Percentiles rank a stretch among this genome's conserved stretches.
phyloP scores from a whole-genome alignment of 92 coral and sea anemone genomes.

The Umimayanthus kanabou region DNA sequence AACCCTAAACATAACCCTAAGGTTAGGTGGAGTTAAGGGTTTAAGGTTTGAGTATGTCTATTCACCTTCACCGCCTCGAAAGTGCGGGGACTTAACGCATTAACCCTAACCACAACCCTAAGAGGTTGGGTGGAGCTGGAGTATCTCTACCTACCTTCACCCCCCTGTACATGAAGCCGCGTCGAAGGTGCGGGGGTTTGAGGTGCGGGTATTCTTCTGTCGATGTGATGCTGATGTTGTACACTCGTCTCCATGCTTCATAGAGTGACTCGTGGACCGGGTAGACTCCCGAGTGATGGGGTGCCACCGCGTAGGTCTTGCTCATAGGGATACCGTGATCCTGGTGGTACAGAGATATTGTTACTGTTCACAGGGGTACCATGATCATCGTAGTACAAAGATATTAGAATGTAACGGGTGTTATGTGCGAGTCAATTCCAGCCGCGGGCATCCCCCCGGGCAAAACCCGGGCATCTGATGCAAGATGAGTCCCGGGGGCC shows the following conservation, averaged over 20 bases:
- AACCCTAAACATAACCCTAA: too few species aligned
- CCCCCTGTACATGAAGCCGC: constrained; percentile 88
- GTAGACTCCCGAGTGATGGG: constrained; percentile 97
- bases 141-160: constrained; percentile 71
- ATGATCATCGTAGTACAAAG: too few species aligned
- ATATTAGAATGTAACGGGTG: too few species aligned
- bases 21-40: too few species aligned
- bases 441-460: too few species aligned
- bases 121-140: constrained; percentile 45
- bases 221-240: constrained; percentile 79
- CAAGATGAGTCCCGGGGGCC: too few species aligned
- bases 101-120: too few species aligned
- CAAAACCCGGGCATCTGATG: too few species aligned
- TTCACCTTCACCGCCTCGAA: constrained; percentile 77
- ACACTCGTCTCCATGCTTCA: constrained; percentile 83
- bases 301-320: constrained; percentile 84
- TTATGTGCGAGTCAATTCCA: too few species aligned
- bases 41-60: constrained; percentile 77
- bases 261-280: constrained; percentile 96
- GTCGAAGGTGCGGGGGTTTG: constrained; percentile 94
- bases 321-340: constrained; percentile 84
- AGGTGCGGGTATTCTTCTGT: constrained; percentile 97
- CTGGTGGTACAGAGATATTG: constrained; percentile 41
- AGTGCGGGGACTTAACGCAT: constrained; percentile 43
- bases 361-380: neutral